These are phyloP conservation scores for Sipha maydis DNA, from an alignment of 2,888 invertebrate genomes.

Conservation along the genomic window DNA sequence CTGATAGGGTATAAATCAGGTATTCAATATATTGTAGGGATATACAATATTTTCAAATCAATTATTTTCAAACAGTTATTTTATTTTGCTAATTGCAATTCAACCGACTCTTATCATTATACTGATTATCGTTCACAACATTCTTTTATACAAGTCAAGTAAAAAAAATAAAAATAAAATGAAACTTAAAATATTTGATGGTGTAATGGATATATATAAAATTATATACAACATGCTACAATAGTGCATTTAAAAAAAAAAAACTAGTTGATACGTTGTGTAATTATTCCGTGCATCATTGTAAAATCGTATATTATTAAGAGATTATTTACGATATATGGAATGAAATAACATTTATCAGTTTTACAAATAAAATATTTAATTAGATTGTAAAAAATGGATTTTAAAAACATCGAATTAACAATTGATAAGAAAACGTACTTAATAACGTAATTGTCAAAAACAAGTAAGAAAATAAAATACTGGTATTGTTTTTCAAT, in stretches of 20 bases:
- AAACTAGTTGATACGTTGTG: not conserved
- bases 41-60: not conserved
- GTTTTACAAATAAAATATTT: not conserved
- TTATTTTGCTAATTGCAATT: not conserved
- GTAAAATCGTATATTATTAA: not conserved
- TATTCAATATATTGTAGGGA: not conserved
- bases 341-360: not conserved
- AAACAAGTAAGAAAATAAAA: no score
- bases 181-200: not conserved
- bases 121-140: not conserved
- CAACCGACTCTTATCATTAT: not conserved
- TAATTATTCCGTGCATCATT: not conserved
- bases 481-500: no score
- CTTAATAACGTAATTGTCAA: no score
- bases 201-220: not conserved
- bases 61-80: not conserved
- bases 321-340: not conserved
- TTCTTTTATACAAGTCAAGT: not conserved
- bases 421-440: not conserved
- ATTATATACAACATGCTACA: not conserved
- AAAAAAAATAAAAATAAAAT: not conserved
- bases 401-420: not conserved
- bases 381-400: not conserved
- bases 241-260: not conserved
- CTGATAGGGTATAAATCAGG: not conserved